A percentile compares a stretch with the other conserved stretches of the same genome.
phyloP scores from a whole-genome alignment of 2,113 vertebrate species.

The cat (Felis catus) region F.catus_Fca126_mat1.0 CM031425.1:48002501-48003000 shows the following conservation, averaged over 20 bases:
- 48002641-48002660: slow-evolving; percentile 33
- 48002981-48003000: slow-evolving; percentile 35
- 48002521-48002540: background rate
- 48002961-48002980: slow-evolving; percentile 30
- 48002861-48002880: slow-evolving; percentile 1
- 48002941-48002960: slow-evolving; percentile 36
- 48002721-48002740: background rate
- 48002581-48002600: slow-evolving; percentile 32
- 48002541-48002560: slow-evolving; percentile 38
- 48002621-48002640: slow-evolving; percentile 34
- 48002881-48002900: background rate
- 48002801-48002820: slow-evolving; percentile 28
- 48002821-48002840: slow-evolving; percentile 69
- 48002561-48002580: background rate
- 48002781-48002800: slow-evolving; percentile 46
- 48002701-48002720: background rate
- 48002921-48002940: slow-evolving; percentile 46
- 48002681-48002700: background rate
- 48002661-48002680: background rate
- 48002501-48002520: background rate
- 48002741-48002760: background rate
- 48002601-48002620: slow-evolving; percentile 29
- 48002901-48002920: slow-evolving; percentile 64
- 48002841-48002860: slow-evolving; percentile 55
- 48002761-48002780: background rate